phyloP scores from a whole-genome alignment of 2,113 vertebrate species.

The Cyanistes caeruleus region DNA sequence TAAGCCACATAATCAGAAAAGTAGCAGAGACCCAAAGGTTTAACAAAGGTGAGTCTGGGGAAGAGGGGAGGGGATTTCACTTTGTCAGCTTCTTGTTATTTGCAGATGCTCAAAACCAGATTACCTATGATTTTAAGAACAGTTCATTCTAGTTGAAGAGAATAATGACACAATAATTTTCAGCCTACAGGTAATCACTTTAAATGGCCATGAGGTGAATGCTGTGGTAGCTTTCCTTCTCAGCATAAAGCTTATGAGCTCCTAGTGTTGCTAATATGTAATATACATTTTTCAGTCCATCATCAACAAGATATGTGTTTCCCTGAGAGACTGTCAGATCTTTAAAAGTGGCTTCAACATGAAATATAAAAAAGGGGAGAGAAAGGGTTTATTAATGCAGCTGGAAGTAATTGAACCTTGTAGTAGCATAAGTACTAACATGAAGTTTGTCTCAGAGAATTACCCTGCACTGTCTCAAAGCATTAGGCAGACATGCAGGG shows the following conservation, averaged over 20 bases:
- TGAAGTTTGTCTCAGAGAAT: background rate
- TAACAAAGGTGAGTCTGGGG: background rate
- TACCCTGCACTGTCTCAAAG: background rate
- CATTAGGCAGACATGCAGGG: background rate
- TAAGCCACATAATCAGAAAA: background rate
- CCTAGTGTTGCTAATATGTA: background rate
- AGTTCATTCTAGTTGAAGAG: background rate
- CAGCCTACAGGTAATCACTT: conserved; percentile 27
- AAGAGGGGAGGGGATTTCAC: background rate
- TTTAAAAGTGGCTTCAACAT: background rate
- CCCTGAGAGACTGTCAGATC: background rate
- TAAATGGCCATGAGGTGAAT: background rate
- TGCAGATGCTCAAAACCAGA: background rate
- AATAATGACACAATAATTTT: conserved; percentile 47
- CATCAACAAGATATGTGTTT: background rate
- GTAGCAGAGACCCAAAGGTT: background rate
- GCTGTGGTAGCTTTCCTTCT: background rate
- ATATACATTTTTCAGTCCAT: background rate
- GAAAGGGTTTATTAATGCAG: background rate
- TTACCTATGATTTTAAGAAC: conserved; percentile 23
- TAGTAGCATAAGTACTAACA: background rate
- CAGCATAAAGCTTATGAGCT: background rate
- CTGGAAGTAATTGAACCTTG: background rate
- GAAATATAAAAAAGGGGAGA: background rate
- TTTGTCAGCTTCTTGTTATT: conserved; percentile 2